phyloP scores from a whole-genome alignment of 2,888 invertebrate species.

The Atethmia centrago region DNA sequence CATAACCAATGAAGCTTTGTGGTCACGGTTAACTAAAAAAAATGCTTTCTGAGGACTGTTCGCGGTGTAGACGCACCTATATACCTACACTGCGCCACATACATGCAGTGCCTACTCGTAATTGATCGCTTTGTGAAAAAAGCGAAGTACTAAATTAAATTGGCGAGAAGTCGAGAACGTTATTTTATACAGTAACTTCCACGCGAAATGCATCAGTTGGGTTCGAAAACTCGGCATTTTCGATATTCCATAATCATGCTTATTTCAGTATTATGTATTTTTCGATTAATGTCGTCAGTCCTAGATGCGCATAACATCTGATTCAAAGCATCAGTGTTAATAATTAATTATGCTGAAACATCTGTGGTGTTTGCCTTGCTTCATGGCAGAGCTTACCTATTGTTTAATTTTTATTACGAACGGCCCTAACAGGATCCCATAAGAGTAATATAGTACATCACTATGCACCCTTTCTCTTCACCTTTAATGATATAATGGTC shows the following conservation, averaged over 20 bases:
- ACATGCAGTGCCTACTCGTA: neutral
- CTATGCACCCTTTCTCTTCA: neutral
- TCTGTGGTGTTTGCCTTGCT: conserved; percentile 17
- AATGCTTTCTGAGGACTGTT: neutral
- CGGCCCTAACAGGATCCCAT: neutral
- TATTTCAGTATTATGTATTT: conserved; percentile 6
- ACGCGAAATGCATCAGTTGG: neutral
- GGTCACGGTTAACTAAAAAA: neutral
- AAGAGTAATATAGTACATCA: neutral
- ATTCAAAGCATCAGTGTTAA: neutral
- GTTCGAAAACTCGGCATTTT: neutral
- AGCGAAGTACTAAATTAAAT: conserved; percentile 7
- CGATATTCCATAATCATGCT: conserved; percentile 21
- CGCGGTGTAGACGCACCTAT: conserved; percentile 6
- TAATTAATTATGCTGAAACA: conserved; percentile 5
- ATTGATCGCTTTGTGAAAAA: neutral
- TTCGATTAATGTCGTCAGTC: neutral
- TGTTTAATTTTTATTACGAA: conserved; percentile 1
- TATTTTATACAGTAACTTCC: neutral
- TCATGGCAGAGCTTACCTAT: conserved; percentile 21
- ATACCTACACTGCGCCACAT: too few species aligned
- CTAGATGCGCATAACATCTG: conserved; percentile 3
- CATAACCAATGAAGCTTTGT: neutral
- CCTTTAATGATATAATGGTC: neutral
- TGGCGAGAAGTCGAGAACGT: neutral